Conservation (phyloP, 2,113 vertebrate species). For the Amphiprion percula region DNA sequence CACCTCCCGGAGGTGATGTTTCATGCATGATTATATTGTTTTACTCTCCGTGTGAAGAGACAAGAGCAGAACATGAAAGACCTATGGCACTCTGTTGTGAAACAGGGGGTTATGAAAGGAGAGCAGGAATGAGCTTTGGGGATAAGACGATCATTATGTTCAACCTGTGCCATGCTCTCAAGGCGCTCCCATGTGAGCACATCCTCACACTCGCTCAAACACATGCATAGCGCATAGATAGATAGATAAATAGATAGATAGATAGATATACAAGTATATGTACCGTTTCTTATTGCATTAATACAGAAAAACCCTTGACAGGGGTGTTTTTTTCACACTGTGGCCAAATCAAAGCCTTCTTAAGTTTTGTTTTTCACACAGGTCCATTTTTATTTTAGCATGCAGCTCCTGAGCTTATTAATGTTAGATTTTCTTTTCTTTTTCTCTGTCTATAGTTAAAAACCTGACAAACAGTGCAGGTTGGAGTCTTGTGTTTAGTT, state of each 20-base stretch:
- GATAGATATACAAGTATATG: slow-evolving; percentile 2
- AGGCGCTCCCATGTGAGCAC: slow-evolving; percentile 62
- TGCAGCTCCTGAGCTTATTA: slow-evolving; percentile 12
- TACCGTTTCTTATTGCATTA: slow-evolving; percentile 1
- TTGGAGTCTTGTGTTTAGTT: slow-evolving; percentile 53
- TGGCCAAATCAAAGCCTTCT: neutral
- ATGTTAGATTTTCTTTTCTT: slow-evolving; percentile 25
- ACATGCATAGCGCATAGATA: slow-evolving; percentile 30
- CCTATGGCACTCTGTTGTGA: slow-evolving; percentile 78
- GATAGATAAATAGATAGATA: too few relatives aligned
- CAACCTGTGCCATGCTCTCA: slow-evolving; percentile 69
- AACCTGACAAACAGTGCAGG: slow-evolving; percentile 34
- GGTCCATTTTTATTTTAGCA: neutral
- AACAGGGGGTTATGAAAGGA: slow-evolving; percentile 75
- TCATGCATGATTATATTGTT: slow-evolving; percentile 84
- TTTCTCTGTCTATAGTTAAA: slow-evolving; percentile 20
- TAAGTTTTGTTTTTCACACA: neutral
- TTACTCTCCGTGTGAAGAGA: slow-evolving; percentile 78
- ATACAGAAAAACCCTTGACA: neutral
- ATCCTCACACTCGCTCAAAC: slow-evolving; percentile 43
- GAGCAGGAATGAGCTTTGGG: slow-evolving; percentile 70
- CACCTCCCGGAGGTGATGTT: slow-evolving; percentile 78
- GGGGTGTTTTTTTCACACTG: neutral
- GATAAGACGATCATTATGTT: slow-evolving; percentile 75
- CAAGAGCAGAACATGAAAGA: slow-evolving; percentile 82